These are phyloP conservation scores for Murina feae DNA, from an alignment of 2,113 vertebrate species.

Conservation along the genomic window DNA sequence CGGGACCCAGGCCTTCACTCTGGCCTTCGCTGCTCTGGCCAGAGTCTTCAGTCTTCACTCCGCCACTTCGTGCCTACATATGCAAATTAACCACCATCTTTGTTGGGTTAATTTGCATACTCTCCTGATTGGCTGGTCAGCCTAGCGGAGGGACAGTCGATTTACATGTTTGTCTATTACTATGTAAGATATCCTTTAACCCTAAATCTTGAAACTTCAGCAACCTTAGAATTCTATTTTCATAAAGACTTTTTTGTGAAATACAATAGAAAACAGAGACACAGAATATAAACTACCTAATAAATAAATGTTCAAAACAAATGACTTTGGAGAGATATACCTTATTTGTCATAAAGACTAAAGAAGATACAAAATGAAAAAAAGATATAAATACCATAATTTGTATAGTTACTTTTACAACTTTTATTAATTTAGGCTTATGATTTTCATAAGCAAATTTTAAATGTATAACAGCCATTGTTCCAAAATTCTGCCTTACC, in stretches of 20 bases:
- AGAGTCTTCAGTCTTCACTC: too few species aligned
- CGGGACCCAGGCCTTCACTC: too few species aligned
- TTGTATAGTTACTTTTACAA: background rate
- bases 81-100: too few species aligned
- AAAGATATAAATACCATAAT: background rate
- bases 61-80: too few species aligned
- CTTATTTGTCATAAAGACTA: constrained; percentile 4
- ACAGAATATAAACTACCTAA: background rate
- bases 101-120: too few species aligned
- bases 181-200: constrained; percentile 28
- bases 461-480: background rate
- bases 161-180: too few species aligned
- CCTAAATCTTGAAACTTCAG: constrained; percentile 18
- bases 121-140: too few species aligned
- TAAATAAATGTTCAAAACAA: constrained; percentile 38
- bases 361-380: background rate
- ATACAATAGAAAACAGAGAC: background rate
- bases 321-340: background rate
- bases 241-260: background rate
- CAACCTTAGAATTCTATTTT: background rate
- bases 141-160: too few species aligned
- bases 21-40: too few species aligned
- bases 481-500: constrained; percentile 78
- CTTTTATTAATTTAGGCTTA: background rate
- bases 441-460: background rate